Base-by-base conservation (phyloP, 2,888 invertebrate genomes). In the Ormyrus rosae region DNA sequence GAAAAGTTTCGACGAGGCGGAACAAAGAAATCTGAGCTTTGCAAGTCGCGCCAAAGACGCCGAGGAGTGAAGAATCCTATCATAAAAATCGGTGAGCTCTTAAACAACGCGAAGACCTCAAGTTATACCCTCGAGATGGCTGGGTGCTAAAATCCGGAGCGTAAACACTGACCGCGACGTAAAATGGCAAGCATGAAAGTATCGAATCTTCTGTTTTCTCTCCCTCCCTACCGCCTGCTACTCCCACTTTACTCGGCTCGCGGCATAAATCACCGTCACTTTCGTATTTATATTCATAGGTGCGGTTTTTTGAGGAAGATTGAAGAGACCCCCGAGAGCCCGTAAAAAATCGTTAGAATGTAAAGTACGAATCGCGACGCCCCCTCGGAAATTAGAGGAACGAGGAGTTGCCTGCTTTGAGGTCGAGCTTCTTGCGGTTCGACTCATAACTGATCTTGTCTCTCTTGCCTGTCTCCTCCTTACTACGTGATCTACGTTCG, bases 121-220 rank as follows among this genome's bases (percentile, higher is more conserved):
- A 86, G 86, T 34, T 34, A 34, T 83, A 85, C 83, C 85, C 84
- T 85, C 84, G 82, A 82, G 67, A 60, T 53, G 19, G 50, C 60
- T 67, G 72, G 88, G 88, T 87, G 86, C 85, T 89, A 89, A 89
- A 89, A 87, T 87, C 86, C 85, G 83, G 86, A 85, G 85, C 87
- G 86, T 89, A 88, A 89, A 88, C 86, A 85, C 86, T 88, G 89
- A 89, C 89, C 89, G 86, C 89, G 86, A 86, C 86, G 84, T 89
- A 88, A 89, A 89, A 87, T 84, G 84, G 53, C 69, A 51, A 55
- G 69, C 81, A 79, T 80, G 75, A 53, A 83, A 85, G 85, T 87
- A 88, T 88, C 84, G 88, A 86, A 87, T 87, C 85, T 86, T 86
- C 83, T 80, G 80, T 61, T 70, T 51, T 80, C 73, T 74, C 9